Base-by-base conservation (phyloP, 2,797 vertebrate species). In the Lagodon rhomboides region DNA sequence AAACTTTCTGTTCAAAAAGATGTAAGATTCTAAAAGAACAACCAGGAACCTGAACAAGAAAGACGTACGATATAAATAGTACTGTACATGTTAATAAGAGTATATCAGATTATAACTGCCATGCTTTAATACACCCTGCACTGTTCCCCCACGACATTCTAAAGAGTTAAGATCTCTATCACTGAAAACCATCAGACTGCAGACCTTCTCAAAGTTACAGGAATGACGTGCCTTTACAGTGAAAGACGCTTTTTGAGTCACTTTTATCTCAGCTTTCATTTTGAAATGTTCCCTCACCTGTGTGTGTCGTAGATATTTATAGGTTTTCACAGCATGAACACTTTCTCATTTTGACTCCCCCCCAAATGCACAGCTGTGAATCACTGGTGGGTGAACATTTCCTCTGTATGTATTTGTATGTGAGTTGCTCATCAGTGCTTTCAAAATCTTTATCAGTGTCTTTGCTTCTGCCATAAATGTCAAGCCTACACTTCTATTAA, bases 331-430 rank as follows among this genome's bases (percentile, higher is more conserved):
- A 63, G 10, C 18, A 38, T 47, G 7, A 67, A 43, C 34, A n/a
- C 61, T 80, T 72, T 87, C 62, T 75, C 46, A 46, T 56, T 27
- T 20, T 65, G 47, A 58, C 60, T 88, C 71, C 78, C 41, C 10
- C 7, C 8, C 34, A 34, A 22, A 11, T 0, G 16, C 38, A 74
- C 73, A 87, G 75, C 73, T 84, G 77, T 59, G 12, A 79, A 83
- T 53, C 62, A 74, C n/a, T 68, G 54, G 68, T 56, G 71, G 67
- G 72, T 69, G 68, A 88, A 67, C 18, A n/a, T 85, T 90, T 89
- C 80, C 81, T 72, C 68, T 76, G 66, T 60, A 34, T 13, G 25
- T 17, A 16, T 27, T 9, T 34, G 34, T 54, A 27, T 4, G 15
- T 3, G 44, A 71, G 20, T 60, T 22, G 17, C 44, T 65, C 22